Conservation (phyloP, 2,113 vertebrate species). For the Sus scrofa region DNA sequence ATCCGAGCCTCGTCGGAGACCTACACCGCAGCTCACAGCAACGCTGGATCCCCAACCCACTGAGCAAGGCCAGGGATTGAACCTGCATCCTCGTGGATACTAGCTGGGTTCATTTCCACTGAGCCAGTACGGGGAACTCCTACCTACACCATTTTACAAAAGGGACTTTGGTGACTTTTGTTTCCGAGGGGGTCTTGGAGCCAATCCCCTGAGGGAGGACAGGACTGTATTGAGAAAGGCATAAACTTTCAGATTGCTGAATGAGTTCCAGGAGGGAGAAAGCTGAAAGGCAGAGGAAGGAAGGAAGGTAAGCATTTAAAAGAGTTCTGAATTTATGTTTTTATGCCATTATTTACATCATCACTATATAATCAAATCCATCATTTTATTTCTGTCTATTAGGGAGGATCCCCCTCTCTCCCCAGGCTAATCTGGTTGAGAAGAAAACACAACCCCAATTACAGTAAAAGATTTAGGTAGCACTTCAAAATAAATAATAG, state of each 20-base stretch:
- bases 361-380: slow-evolving; percentile 4
- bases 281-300: not conserved
- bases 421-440: not conserved
- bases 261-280: not conserved
- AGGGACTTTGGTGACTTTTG: not conserved
- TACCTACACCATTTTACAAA: not conserved
- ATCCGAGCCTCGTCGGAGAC: no score
- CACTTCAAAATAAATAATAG: slow-evolving; percentile 32
- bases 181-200: not conserved
- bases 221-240: not conserved
- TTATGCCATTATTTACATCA: not conserved
- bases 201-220: not conserved
- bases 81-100: no score
- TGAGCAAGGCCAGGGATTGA: no score
- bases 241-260: not conserved
- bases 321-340: not conserved
- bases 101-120: no score
- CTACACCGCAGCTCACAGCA: no score
- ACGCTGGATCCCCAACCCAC: no score
- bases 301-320: not conserved
- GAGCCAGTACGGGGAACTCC: no score
- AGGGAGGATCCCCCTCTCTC: not conserved
- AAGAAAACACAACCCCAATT: slow-evolving; percentile 1
- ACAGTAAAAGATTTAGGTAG: not conserved
- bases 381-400: not conserved